Evolutionary conservation across 2,797 vertebrate genomes (phyloP), one percentile per base, ranked within the genome.

Genomic region (Molossus alvarezi): DNA sequence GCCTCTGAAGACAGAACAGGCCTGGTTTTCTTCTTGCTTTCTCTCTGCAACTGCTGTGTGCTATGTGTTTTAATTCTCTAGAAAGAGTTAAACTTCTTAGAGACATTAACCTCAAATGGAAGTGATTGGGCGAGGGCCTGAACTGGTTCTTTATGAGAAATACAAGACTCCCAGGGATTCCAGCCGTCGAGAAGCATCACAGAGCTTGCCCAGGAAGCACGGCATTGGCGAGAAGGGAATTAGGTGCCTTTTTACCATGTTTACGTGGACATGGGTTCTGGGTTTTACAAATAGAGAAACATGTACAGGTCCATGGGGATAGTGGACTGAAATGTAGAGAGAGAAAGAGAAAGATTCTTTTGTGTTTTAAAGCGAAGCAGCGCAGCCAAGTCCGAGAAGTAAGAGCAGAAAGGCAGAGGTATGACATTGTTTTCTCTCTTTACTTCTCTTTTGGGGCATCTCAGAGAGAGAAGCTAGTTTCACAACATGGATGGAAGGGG

Each of bases 131-230:
- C 71, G n/a, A 94, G 80, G 33, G 75, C 73, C 84, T 90, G 75
- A 72, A 60, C 25, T 94, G 90, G 51, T 58, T 93, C 84, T 96
- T 97, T 96, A 53, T 76, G 88, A 86, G 90, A 94, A 94, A 96
- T 96, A 76, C 3, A 69, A 96, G 77, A 51, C 72, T 60, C 96
- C 8, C 20, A 75, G 85, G 93, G 23, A 79, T 51, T 88, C 41
- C 11, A 64, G n/a, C 20, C 72, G 76, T 86, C 69, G 76, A 75
- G 73, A 91, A 87, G 58, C 88, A 45, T 81, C 57, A 41, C 21
- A 76, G 81, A 95, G 51, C 73, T 86, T 88, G 14, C 80, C 69
- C 80, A 77, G 93, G 75, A 93, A 58, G 37, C 51, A 9, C 55
- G 82, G 37, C 83, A 75, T 18, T 83, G 84, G 79, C 23, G 51